These are phyloP conservation scores for Gorsachius magnificus DNA, from an alignment of 2,797 vertebrate species.

Conservation along the genomic window DNA sequence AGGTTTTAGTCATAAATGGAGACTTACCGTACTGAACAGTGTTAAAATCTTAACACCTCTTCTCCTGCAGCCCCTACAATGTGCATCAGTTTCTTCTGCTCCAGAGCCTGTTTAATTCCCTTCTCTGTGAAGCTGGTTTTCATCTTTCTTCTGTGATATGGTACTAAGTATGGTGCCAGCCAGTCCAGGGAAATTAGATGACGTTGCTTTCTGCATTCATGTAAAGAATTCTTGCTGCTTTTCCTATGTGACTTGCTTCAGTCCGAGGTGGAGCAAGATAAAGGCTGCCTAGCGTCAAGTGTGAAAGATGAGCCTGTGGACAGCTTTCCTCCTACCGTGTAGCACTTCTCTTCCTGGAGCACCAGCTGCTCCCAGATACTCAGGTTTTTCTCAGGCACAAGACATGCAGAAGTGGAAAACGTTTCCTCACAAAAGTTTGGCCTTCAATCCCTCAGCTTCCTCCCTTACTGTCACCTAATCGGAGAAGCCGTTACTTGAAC, in stretches of 20 bases:
- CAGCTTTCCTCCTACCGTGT: conserved; percentile 7
- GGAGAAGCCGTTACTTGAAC: conserved; percentile 74
- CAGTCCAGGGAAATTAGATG: conserved; percentile 2
- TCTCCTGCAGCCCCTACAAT: conserved; percentile 55
- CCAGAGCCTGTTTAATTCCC: conserved; percentile 39
- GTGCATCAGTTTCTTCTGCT: conserved; percentile 34
- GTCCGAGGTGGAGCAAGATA: conserved; percentile 1
- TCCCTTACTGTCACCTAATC: conserved; percentile 45
- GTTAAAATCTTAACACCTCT: conserved; percentile 53
- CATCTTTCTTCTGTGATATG: conserved; percentile 36
- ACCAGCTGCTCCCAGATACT: conserved; percentile 72
- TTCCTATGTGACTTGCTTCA: conserved; percentile 21
- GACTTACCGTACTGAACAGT: conserved; percentile 42
- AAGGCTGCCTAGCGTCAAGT: not conserved
- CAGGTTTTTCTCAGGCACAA: conserved; percentile 77
- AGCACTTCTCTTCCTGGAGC: conserved; percentile 59
- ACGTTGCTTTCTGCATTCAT: conserved; percentile 51
- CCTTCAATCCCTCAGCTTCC: conserved; percentile 61
- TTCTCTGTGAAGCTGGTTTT: conserved; percentile 54
- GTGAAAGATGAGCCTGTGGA: conserved; percentile 11
- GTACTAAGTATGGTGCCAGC: conserved; percentile 9
- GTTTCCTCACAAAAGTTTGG: conserved; percentile 55
- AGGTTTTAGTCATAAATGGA: conserved; percentile 38
- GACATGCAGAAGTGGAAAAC: conserved; percentile 66
- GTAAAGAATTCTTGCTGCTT: conserved; percentile 48